These are phyloP conservation scores for Mythimna vitellina DNA, from an alignment of 2,888 invertebrate species.

Conservation along the genomic window DNA sequence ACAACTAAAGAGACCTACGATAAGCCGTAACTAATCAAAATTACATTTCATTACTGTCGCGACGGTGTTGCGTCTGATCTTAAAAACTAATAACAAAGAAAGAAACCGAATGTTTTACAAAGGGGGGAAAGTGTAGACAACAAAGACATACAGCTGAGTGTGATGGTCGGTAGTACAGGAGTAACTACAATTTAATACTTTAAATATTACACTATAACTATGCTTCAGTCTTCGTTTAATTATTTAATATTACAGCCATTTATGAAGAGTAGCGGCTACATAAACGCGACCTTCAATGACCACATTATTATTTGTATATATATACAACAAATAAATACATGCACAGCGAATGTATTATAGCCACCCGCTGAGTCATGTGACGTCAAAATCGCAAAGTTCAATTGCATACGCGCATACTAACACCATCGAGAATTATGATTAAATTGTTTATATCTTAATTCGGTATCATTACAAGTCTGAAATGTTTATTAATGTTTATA, in stretches of 20 bases:
- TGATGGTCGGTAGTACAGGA: slow-evolving; percentile 80
- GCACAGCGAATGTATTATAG: slow-evolving; percentile 50
- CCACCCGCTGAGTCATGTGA: slow-evolving; percentile 41
- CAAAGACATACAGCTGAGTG: slow-evolving; percentile 76
- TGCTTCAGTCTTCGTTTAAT: slow-evolving; percentile 89
- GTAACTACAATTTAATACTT: slow-evolving; percentile 84
- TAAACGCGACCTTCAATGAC: slow-evolving; percentile 76
- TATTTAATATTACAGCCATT: slow-evolving; percentile 86
- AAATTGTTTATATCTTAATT: slow-evolving; percentile 69
- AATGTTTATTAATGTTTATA: slow-evolving; percentile 66
- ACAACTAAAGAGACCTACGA: slow-evolving; percentile 61
- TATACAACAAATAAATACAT: slow-evolving; percentile 70
- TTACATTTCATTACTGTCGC: slow-evolving; percentile 50
- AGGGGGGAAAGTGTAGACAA: slow-evolving; percentile 66
- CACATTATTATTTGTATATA: slow-evolving; percentile 74
- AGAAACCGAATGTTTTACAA: slow-evolving; percentile 60
- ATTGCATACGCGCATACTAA: slow-evolving; percentile 56
- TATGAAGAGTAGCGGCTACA: slow-evolving; percentile 78
- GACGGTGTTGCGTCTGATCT: slow-evolving; percentile 44
- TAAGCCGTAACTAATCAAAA: slow-evolving; percentile 56
- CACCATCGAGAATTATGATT: slow-evolving; percentile 58
- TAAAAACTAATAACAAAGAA: slow-evolving; percentile 64
- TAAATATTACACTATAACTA: slow-evolving; percentile 89
- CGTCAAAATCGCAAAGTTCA: slow-evolving; percentile 48
- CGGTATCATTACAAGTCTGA: slow-evolving; percentile 72